phyloP scores from a whole-genome alignment of 2,113 vertebrate species.

The Odocoileus hemionus region DNA sequence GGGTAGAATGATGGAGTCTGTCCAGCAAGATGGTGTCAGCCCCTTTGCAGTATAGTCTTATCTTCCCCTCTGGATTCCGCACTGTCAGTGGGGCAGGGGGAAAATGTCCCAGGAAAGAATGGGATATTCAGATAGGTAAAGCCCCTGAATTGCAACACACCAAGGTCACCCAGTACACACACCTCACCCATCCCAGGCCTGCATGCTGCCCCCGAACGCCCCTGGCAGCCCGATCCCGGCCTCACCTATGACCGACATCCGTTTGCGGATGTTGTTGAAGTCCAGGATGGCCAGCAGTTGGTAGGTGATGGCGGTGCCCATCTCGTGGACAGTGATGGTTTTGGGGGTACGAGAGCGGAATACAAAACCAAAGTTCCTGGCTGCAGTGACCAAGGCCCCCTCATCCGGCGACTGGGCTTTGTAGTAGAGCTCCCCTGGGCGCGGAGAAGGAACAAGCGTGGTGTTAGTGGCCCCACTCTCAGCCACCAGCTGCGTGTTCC shows the following conservation, averaged over 20 bases:
- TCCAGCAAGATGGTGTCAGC: constrained; percentile 93
- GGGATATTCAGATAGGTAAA: not conserved
- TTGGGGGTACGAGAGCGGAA: constrained; percentile 91
- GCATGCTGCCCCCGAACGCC: accelerated
- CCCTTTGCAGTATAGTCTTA: constrained; percentile 96
- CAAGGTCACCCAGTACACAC: not conserved
- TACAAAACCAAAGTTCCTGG: constrained; percentile 93
- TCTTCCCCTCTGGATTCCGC: constrained; percentile 89
- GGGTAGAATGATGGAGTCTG: constrained; percentile 85
- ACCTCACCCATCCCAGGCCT: not conserved
- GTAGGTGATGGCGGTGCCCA: constrained; percentile 88
- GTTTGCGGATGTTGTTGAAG: constrained; percentile 95
- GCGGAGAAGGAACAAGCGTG: accelerated
- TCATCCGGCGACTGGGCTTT: constrained; percentile 96
- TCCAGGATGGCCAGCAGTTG: constrained; percentile 93
- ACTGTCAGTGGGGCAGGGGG: constrained; percentile 72
- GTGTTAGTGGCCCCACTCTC: accelerated
- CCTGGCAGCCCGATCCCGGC: accelerated
- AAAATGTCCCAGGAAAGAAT: not conserved
- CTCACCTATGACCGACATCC: constrained; percentile 95
- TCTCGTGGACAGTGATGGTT: constrained; percentile 89
- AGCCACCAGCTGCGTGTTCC: accelerated
- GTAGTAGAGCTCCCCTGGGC: constrained; percentile 88
- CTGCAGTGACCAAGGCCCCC: constrained; percentile 90
- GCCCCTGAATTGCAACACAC: not conserved